Evolutionary conservation across 2,888 invertebrate genomes (phyloP).

Genomic region (Linnaemya vulpina): DNA sequence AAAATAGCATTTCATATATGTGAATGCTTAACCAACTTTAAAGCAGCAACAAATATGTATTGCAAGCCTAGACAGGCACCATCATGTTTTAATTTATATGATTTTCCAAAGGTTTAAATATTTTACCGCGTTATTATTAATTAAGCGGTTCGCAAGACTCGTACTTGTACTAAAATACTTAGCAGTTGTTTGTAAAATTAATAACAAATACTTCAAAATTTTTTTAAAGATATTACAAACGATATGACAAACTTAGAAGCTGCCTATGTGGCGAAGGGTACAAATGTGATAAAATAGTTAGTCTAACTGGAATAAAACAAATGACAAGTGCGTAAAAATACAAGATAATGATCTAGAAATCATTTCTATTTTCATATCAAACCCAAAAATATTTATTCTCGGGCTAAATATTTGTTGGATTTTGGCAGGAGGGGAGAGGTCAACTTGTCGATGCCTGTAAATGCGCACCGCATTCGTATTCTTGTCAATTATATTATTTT

Average conservation of each 20-base stretch:
- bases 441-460: neutral
- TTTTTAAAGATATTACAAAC: too few relatives aligned
- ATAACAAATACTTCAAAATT: too few relatives aligned
- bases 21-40: too few relatives aligned
- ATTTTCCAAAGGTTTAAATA: too few relatives aligned
- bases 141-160: too few relatives aligned
- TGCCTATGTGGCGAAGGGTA: neutral
- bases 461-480: neutral
- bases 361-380: constrained; percentile 23
- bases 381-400: constrained; percentile 23
- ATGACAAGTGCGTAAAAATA: constrained; percentile 43
- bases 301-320: constrained; percentile 14
- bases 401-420: neutral
- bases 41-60: too few relatives aligned
- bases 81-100: too few relatives aligned
- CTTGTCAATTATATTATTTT: constrained; percentile 35
- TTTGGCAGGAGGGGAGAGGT: neutral
- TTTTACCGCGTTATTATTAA: too few relatives aligned
- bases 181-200: too few relatives aligned
- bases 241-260: neutral
- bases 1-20: too few relatives aligned
- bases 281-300: neutral
- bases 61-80: too few relatives aligned
- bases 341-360: constrained; percentile 22
- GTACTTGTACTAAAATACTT: too few relatives aligned